Base-by-base conservation (phyloP, 2,113 vertebrate species). In the Columba janthina region DNA sequence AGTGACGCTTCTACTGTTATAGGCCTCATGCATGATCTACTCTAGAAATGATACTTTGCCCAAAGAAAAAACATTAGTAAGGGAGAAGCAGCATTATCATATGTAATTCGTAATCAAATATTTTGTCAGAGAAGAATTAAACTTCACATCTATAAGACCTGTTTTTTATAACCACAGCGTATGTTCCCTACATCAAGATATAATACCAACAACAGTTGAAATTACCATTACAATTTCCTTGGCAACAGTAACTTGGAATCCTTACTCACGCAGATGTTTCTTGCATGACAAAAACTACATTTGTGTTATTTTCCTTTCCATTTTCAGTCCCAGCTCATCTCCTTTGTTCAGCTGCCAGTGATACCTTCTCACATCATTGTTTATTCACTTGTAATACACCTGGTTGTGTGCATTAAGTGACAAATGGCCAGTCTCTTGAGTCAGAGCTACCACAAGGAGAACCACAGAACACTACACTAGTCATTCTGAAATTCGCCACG, bases 311-410 rank as follows among this genome's bases (percentile, higher is more conserved):
- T 77, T 80, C 71, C 60, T 88, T 71, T 85, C 69, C 34, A 20
- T 88, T 96, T 94, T 64, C 82, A 85, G 70, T 79, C 78, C 71
- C 87, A 83, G 81, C 70, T 94, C 85, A 93, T 87, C 71, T 89
- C 28, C 56, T 61, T 44, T 26, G 64, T 48, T 92, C 48, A 82
- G 28, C 54, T 88, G 67, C 56, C 2, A 2, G 36, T 78, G 40
- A 60, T 73, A 62, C 44, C 58, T 82, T 71, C 38, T 85, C 48
- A 85, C 38, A 40, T 32, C 50, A 34, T 6, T 82, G 32, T 77
- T 88, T 80, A 86, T 91, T 91, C 65, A 54, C 50, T 88, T 0
- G 2, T 36, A 76, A 8, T 48, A 66, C 48, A 25, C 71, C 28
- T 42, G 51, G 78, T 34, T 51, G 34, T 36, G 64, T 64, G 67